Base-by-base conservation (phyloP, 1,140 invertebrate genomes). In the Vollenhovia emeryi region DNA sequence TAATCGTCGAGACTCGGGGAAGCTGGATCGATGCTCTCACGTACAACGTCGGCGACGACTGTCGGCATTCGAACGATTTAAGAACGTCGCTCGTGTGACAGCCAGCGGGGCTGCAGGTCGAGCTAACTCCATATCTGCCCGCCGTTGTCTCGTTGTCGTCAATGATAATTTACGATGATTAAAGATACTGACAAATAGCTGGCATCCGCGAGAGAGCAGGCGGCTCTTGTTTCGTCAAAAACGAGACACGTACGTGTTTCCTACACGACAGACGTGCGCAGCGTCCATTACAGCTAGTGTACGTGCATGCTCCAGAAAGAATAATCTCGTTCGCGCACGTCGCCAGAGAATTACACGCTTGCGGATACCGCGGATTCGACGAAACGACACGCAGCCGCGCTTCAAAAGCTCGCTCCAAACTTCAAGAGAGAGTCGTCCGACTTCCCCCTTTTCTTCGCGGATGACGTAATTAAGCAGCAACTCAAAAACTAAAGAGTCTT, bases 121-220 rank as follows among this genome's bases (percentile, higher is more conserved):
- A 52, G 21, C 27, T 13, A 13, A 36, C 3, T 50, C n/a, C 9
- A 9, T 33, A 40, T 24, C 48, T 36, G 30, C 13, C 48, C n/a
- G 68, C 11, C 33, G 33, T 6, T 33, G 11, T 73, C 50, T 74
- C 21, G 24, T 76, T 62, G 59, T 45, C 57, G 43, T 79, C 60
- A 27, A 21, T 21, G 60, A 48, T 64, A 78, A 64, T 48, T 48
- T 66, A 48, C 18, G 36, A 62, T 27, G 66, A 45, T 71, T 30
- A 71, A 48, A 76, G 55, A 36, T 18, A 66, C 27, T 18, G 27
- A 64, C n/a, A 18, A 64, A 24, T 45, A n/a, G 21, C 59, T 48
- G 13, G 13, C 30, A 57, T 55, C 30, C 21, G 30, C 18, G 27
- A 33, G 33, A 62, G 8, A 18, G 3, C 24, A 30, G 27, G 30